Evolutionary conservation across 2,888 invertebrate species (phyloP).

Genomic region (Rhorus exstirpatorius): DNA sequence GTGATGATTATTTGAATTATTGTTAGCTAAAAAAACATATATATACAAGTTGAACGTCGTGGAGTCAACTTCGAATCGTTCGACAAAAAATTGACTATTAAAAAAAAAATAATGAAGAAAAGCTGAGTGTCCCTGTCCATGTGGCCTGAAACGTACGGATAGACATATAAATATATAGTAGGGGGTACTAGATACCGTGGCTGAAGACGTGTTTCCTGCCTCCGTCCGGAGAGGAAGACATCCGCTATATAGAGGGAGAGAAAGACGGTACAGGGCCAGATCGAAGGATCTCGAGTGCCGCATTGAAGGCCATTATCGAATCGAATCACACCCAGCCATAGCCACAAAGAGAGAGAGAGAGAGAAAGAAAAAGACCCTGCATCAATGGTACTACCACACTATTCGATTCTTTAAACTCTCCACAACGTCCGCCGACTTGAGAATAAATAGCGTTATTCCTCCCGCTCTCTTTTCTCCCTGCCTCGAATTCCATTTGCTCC

Average conservation of each 20-base stretch:
- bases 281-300: conserved; percentile 55
- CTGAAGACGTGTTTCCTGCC: conserved; percentile 58
- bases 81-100: too few species aligned
- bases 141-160: background rate
- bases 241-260: conserved; percentile 42
- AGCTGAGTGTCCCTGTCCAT: background rate
- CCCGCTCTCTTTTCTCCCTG: conserved; percentile 11
- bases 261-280: conserved; percentile 31
- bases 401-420: conserved; percentile 67
- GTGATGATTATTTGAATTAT: too few species aligned
- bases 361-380: conserved; percentile 38
- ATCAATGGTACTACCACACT: conserved; percentile 4
- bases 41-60: too few species aligned
- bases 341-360: conserved; percentile 21
- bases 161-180: background rate
- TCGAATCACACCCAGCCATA: conserved; percentile 57
- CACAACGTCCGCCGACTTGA: conserved; percentile 32
- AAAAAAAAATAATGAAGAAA: too few species aligned
- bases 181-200: conserved; percentile 1
- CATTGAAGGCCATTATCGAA: conserved; percentile 65
- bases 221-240: conserved; percentile 50
- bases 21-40: too few species aligned
- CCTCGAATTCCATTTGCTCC: conserved; percentile 42
- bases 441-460: conserved; percentile 67
- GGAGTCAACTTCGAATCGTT: too few species aligned